These are phyloP conservation scores for Montipora capitata DNA, from an alignment of 92 coral and sea anemone genomes.

Conservation along the genomic window DNA sequence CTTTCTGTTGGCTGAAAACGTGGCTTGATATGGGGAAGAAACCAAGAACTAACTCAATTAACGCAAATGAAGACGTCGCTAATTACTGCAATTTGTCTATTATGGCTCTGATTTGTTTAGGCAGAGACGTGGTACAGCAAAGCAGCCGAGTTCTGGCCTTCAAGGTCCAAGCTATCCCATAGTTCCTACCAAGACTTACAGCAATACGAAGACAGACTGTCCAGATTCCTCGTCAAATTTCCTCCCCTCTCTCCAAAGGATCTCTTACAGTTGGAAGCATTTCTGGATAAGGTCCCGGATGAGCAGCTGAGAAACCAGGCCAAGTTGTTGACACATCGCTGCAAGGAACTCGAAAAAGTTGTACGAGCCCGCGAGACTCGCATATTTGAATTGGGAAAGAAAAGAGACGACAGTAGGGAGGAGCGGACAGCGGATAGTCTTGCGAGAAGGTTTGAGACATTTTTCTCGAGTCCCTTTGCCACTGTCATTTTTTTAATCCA, in stretches of 20 bases:
- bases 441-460: constrained; percentile 21
- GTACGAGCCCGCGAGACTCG: constrained; percentile 84
- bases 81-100: background rate
- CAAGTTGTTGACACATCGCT: constrained; percentile 79
- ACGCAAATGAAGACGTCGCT: background rate
- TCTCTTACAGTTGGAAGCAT: constrained; percentile 69
- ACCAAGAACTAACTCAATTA: too few relatives aligned
- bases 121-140: constrained; percentile 90
- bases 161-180: constrained; percentile 58
- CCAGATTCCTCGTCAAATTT: constrained; percentile 73
- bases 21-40: too few relatives aligned
- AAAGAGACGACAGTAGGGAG: background rate
- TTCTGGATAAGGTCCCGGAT: constrained; percentile 75
- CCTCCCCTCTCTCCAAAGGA: constrained; percentile 93
- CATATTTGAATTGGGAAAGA: constrained; percentile 37
- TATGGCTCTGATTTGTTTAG: constrained; percentile 38
- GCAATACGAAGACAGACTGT: constrained; percentile 65
- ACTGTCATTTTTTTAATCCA: background rate
- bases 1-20: too few relatives aligned
- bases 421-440: constrained; percentile 12
- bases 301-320: constrained; percentile 81
- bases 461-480: background rate
- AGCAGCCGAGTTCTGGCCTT: constrained; percentile 86
- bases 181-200: constrained; percentile 61
- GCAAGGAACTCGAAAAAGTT: constrained; percentile 87